Conservation (phyloP, 2,888 invertebrate genomes). For the Homarus gammarus region DNA sequence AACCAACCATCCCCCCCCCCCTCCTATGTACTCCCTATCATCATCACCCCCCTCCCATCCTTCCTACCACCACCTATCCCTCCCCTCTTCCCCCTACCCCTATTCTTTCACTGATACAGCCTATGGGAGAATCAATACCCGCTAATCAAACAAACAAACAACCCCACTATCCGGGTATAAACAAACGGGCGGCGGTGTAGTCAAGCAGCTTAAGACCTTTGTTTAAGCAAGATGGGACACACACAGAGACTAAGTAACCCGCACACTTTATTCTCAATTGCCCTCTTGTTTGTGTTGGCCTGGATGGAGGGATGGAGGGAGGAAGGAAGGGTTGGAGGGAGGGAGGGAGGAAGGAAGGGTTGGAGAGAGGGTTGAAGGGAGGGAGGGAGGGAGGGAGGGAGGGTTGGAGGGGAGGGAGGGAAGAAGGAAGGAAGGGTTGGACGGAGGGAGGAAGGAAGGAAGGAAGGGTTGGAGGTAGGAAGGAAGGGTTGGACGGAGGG, state of each 20-base stretch:
- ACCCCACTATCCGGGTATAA: neutral
- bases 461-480: neutral
- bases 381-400: neutral
- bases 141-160: slow-evolving; percentile 17
- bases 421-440: neutral
- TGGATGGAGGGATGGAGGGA: slow-evolving; percentile 4
- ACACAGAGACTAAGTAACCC: slow-evolving; percentile 10
- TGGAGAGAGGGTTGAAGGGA: no score
- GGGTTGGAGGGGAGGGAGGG: neutral
- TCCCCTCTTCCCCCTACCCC: neutral
- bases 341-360: neutral
- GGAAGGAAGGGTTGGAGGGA: no score
- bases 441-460: neutral
- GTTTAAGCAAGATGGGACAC: slow-evolving; percentile 30
- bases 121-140: neutral
- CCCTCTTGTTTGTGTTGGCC: slow-evolving; percentile 17
- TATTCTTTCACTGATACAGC: neutral
- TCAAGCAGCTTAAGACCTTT: slow-evolving; percentile 37
- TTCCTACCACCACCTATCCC: neutral
- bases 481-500: slow-evolving; percentile 14
- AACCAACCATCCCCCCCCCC: neutral
- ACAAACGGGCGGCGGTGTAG: neutral
- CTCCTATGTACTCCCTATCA: no score
- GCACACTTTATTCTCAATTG: slow-evolving; percentile 15
- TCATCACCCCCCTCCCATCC: neutral